Evolutionary conservation across 2,888 invertebrate species (phyloP).

Genomic region (Theodoxus fluviatilis): DNA sequence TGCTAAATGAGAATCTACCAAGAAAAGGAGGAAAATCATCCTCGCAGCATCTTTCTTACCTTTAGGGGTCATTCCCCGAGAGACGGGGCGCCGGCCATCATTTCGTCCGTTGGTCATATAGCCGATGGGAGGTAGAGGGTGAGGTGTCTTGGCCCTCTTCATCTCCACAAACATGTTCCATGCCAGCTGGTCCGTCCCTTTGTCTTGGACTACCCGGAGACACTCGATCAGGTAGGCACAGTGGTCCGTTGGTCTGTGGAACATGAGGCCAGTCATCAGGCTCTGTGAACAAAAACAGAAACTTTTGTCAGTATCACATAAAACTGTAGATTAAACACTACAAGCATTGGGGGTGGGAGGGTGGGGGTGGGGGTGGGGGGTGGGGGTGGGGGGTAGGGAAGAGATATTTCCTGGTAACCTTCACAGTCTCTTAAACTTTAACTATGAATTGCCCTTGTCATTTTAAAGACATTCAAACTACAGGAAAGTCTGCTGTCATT

Average conservation of each 20-base stretch:
- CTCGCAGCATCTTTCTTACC: slow-evolving; percentile 24
- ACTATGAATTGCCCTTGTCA: too few relatives aligned
- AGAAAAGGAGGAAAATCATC: too few relatives aligned
- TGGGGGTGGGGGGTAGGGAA: too few relatives aligned
- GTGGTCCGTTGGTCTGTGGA: slow-evolving; percentile 67
- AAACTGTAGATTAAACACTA: not conserved
- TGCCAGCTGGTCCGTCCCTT: slow-evolving; percentile 52
- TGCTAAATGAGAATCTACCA: too few relatives aligned
- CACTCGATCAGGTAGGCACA: slow-evolving; percentile 61
- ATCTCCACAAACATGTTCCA: slow-evolving; percentile 64
- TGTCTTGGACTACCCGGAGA: slow-evolving; percentile 55
- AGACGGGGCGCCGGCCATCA: slow-evolving; percentile 44
- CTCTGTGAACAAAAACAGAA: too few relatives aligned
- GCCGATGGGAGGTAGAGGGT: slow-evolving; percentile 47
- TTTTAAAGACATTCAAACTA: too few relatives aligned
- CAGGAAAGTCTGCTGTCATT: too few relatives aligned
- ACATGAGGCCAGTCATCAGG: slow-evolving; percentile 69
- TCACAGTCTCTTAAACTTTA: too few relatives aligned
- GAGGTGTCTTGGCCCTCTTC: slow-evolving; percentile 56
- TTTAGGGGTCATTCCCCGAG: slow-evolving; percentile 31
- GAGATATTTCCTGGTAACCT: too few relatives aligned
- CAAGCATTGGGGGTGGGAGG: too few relatives aligned
- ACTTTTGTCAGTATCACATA: slow-evolving; percentile 28
- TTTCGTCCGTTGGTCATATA: too few relatives aligned
- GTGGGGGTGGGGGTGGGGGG: too few relatives aligned